These are phyloP conservation scores for Tenodera sinensis DNA, from an alignment of 2,888 invertebrate species.

Conservation along the genomic window DNA sequence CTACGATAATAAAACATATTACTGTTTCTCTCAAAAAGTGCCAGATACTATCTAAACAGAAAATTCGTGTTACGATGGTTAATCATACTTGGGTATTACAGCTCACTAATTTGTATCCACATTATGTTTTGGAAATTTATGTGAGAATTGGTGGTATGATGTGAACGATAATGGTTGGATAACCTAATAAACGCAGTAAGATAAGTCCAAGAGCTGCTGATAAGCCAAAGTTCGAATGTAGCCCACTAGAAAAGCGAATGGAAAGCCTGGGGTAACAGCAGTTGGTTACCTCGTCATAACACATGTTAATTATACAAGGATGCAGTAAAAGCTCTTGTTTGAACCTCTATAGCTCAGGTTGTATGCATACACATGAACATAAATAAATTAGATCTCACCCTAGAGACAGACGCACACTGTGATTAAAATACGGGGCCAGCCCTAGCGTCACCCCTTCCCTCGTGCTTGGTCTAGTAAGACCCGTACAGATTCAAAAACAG, in stretches of 20 bases:
- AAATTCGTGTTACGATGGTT: too few species aligned
- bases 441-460: not conserved
- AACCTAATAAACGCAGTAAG: too few species aligned
- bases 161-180: too few species aligned
- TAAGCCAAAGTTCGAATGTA: not conserved
- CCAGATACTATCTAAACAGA: too few species aligned
- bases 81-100: too few species aligned
- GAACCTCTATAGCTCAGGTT: not conserved
- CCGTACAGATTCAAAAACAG: not conserved
- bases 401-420: not conserved
- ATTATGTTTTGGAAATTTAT: too few species aligned
- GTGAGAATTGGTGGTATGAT: too few species aligned
- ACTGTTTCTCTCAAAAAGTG: too few species aligned
- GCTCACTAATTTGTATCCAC: too few species aligned
- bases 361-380: not conserved
- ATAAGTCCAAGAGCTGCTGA: too few species aligned
- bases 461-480: not conserved
- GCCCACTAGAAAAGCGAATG: not conserved
- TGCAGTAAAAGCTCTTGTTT: not conserved
- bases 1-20: too few species aligned
- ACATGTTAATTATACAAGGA: not conserved
- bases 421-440: not conserved
- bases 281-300: not conserved
- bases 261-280: not conserved
- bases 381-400: not conserved